phyloP scores from a whole-genome alignment of 2,113 vertebrate species.

The Onychorhynchus coronatus region DNA sequence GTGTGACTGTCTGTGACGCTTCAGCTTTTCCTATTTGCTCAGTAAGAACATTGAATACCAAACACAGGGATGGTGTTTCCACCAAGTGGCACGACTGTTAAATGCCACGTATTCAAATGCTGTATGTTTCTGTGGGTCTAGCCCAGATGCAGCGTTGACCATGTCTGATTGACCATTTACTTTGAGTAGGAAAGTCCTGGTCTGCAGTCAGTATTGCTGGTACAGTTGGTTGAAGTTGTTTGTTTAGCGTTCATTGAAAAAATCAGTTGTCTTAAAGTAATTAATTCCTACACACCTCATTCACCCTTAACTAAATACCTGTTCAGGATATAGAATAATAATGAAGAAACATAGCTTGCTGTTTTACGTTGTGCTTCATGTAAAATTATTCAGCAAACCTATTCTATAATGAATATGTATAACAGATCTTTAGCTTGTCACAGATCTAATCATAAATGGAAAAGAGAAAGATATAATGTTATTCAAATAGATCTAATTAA shows the following conservation, averaged over 20 bases:
- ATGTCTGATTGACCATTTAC: neutral
- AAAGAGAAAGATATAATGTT: neutral
- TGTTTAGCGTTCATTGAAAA: neutral
- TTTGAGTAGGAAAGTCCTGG: neutral
- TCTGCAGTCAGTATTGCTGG: neutral
- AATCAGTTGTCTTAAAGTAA: neutral
- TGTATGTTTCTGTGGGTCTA: neutral
- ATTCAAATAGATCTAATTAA: slow-evolving; percentile 18
- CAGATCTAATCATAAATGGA: neutral
- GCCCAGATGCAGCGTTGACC: neutral
- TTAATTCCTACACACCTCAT: neutral
- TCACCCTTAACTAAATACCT: neutral
- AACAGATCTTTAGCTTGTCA: neutral
- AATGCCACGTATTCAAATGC: neutral
- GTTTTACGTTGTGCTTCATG: neutral
- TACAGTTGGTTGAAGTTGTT: neutral
- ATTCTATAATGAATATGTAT: slow-evolving; percentile 3
- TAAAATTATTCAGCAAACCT: slow-evolving; percentile 23
- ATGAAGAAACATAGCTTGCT: neutral
- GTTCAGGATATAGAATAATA: neutral
- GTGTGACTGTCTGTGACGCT: neutral
- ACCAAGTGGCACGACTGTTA: neutral
- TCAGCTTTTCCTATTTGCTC: neutral
- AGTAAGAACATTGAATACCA: neutral
- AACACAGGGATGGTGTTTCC: neutral